These are phyloP conservation scores for Dicranocentrus wangi DNA, from an alignment of 2,888 invertebrate genomes.

Conservation along the genomic window DNA sequence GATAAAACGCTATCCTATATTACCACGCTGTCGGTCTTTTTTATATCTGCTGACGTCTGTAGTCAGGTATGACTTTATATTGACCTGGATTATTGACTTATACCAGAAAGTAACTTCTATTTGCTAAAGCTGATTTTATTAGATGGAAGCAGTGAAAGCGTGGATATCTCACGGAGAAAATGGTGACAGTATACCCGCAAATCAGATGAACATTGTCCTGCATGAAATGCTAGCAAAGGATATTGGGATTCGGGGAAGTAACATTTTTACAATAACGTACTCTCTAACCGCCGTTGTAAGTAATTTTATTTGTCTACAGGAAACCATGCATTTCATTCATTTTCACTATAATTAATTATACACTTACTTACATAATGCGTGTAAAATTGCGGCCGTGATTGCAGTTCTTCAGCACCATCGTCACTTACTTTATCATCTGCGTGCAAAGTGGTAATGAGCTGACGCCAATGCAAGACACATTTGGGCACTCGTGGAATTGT, in stretches of 20 bases:
- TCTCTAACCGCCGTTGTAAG: slow-evolving; percentile 36
- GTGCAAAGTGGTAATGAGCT: slow-evolving; percentile 14
- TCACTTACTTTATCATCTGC: slow-evolving; percentile 49
- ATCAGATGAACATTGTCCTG: slow-evolving; percentile 33
- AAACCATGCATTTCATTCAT: neutral
- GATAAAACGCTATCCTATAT: slow-evolving; percentile 17
- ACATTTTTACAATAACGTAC: slow-evolving; percentile 43
- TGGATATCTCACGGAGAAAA: slow-evolving; percentile 23
- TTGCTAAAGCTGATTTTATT: neutral
- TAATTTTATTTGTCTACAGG: neutral
- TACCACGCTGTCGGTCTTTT: neutral
- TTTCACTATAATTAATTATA: too few species aligned
- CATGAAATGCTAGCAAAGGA: too few species aligned
- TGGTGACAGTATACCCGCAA: slow-evolving; percentile 22
- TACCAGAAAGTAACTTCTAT: neutral
- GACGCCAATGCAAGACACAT: neutral
- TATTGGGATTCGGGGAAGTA: too few species aligned
- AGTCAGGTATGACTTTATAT: slow-evolving; percentile 6
- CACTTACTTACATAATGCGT: neutral
- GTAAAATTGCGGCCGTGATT: slow-evolving; percentile 1
- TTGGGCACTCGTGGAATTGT: too few species aligned
- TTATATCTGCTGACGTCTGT: slow-evolving; percentile 14
- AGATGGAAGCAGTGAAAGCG: slow-evolving; percentile 32
- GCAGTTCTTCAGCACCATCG: slow-evolving; percentile 36
- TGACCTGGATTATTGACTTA: neutral